A percentile compares a stretch with the other conserved stretches of the same genome.
Evolutionary conservation across 2,888 invertebrate genomes (phyloP).

Genomic region (Subacronicta megacephala): DNA sequence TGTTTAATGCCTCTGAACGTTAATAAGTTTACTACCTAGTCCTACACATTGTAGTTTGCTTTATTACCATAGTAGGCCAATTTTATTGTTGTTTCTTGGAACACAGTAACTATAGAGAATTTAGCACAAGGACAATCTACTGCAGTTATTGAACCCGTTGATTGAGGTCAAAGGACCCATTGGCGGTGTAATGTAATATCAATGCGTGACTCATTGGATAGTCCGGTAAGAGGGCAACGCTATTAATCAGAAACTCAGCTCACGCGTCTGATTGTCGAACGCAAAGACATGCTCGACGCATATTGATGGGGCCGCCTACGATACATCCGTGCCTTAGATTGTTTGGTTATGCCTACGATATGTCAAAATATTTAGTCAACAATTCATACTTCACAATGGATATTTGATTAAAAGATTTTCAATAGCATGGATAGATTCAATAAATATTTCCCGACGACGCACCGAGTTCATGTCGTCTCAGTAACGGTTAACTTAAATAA

Average conservation of each 20-base stretch:
- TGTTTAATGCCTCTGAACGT: too few species aligned
- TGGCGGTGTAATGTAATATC: conserved; percentile 76
- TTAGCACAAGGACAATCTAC: conserved; percentile 82
- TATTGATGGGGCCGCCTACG: conserved; percentile 80
- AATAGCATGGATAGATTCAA: conserved; percentile 18
- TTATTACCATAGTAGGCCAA: conserved; percentile 60
- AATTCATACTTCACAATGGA: conserved; percentile 52
- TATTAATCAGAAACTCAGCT: conserved; percentile 78
- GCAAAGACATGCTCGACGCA: conserved; percentile 70
- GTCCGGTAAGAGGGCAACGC: conserved; percentile 73
- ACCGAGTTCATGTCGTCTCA: too few species aligned
- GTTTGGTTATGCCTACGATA: conserved; percentile 68
- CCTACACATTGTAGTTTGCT: conserved; percentile 52
- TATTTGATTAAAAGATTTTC: conserved; percentile 50
- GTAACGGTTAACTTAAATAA: too few species aligned
- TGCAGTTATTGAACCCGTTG: conserved; percentile 79
- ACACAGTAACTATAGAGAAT: conserved; percentile 73
- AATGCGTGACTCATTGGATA: conserved; percentile 82
- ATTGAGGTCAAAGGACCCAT: conserved; percentile 86
- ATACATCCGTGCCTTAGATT: conserved; percentile 68
- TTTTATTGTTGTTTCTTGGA: conserved; percentile 80
- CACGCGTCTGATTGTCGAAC: conserved; percentile 78
- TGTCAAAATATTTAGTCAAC: conserved; percentile 68
- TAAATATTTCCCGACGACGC: conserved; percentile 9
- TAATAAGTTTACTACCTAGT: neutral